A percentile compares a stretch with the other conserved stretches of the same genome.
Conservation (phyloP, 1,140 invertebrate species). For the Drosophila sp. region DNA sequence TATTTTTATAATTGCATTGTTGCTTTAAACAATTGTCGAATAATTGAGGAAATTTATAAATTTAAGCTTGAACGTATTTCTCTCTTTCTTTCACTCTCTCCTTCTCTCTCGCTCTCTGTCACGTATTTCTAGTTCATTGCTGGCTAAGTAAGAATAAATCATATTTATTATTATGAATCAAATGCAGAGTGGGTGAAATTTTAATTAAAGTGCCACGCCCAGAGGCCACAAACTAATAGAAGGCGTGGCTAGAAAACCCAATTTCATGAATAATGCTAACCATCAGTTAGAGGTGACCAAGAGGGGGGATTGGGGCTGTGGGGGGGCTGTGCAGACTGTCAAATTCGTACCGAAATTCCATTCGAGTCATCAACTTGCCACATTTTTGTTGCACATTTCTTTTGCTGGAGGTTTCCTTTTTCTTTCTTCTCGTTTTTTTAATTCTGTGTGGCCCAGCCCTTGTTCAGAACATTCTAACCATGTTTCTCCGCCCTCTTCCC, state of each 20-base stretch:
- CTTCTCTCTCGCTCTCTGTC: background rate
- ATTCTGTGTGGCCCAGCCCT: slow-evolving; percentile 20
- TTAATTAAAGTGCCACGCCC: slow-evolving; percentile 59
- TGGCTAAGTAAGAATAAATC: slow-evolving; percentile 27
- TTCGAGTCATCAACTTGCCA: slow-evolving; percentile 43
- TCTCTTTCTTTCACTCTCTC: background rate
- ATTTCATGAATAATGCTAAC: slow-evolving; percentile 32
- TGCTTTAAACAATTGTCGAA: too few relatives aligned
- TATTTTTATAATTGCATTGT: too few relatives aligned
- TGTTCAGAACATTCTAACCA: slow-evolving; percentile 25
- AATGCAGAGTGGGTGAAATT: slow-evolving; percentile 42
- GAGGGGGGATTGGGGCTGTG: too few relatives aligned
- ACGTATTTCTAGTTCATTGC: background rate
- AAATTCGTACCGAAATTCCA: slow-evolving; percentile 40
- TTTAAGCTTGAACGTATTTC: background rate
- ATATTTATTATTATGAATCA: slow-evolving; percentile 50
- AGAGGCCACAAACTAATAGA: slow-evolving; percentile 33
- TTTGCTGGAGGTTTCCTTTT: slow-evolving; percentile 59
- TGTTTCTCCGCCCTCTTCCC: background rate
- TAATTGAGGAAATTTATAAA: background rate
- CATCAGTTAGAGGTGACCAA: background rate
- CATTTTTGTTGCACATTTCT: slow-evolving; percentile 43
- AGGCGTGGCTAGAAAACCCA: slow-evolving; percentile 25
- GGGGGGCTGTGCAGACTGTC: slow-evolving; percentile 25
- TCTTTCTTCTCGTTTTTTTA: slow-evolving; percentile 17